phyloP scores from a whole-genome alignment of 2,888 invertebrate species.

The Acanthoscelides obtectus region DNA sequence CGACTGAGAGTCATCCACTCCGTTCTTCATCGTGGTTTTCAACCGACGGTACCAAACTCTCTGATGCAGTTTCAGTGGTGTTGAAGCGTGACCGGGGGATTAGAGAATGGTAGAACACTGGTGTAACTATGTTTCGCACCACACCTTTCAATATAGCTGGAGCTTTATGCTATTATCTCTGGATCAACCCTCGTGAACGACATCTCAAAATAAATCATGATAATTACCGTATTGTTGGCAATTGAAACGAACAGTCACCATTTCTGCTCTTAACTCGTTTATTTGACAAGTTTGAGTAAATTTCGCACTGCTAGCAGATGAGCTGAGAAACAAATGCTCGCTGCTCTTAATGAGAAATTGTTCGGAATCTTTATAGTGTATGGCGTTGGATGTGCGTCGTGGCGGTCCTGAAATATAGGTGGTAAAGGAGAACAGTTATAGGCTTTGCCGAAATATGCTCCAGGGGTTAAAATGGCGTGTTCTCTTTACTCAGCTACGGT shows the following conservation, averaged over 20 bases:
- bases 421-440: conserved; percentile 28
- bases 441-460: conserved; percentile 44
- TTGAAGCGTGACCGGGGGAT: too few species aligned
- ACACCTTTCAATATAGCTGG: too few species aligned
- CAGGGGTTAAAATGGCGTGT: conserved; percentile 13
- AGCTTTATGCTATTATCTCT: too few species aligned
- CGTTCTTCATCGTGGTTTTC: too few species aligned
- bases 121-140: too few species aligned
- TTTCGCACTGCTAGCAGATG: conserved; percentile 29
- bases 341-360: conserved; percentile 48
- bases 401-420: neutral
- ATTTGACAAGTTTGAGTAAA: conserved; percentile 43
- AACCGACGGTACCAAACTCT: too few species aligned
- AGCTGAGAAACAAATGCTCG: conserved; percentile 48
- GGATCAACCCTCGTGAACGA: too few species aligned
- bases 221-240: conserved; percentile 21
- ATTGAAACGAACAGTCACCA: conserved; percentile 35
- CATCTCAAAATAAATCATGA: conserved; percentile 29
- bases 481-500: neutral
- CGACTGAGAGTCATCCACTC: too few species aligned
- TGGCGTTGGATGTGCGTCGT: conserved; percentile 21
- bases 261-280: conserved; percentile 29
- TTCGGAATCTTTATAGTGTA: conserved; percentile 45
- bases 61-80: too few species aligned
- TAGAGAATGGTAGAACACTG: too few species aligned